A percentile compares a stretch with the other conserved stretches of the same genome.
phyloP scores from a whole-genome alignment of 1,140 invertebrate genomes.

The Leptinotarsa defecta region DNA sequence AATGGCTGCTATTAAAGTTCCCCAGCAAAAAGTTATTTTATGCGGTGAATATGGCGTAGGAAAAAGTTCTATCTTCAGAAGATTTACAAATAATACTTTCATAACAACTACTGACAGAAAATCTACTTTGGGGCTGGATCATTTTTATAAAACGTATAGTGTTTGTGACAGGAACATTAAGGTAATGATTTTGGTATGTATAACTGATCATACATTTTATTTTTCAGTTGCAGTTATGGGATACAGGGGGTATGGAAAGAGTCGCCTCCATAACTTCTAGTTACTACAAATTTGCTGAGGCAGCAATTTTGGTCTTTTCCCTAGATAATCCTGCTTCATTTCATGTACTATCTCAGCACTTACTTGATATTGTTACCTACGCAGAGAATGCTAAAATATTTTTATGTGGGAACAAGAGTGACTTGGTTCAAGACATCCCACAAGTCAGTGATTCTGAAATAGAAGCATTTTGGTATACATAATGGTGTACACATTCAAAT shows the following conservation, averaged over 20 bases:
- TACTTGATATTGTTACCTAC: constrained; percentile 88
- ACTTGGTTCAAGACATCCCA: constrained; percentile 72
- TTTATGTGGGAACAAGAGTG: constrained; percentile 88
- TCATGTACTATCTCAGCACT: constrained; percentile 87
- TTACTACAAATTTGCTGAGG: constrained; percentile 93
- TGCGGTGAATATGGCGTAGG: constrained; percentile 95
- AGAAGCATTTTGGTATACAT: constrained; percentile 79
- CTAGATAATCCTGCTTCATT: constrained; percentile 89
- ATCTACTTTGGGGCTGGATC: constrained; percentile 89
- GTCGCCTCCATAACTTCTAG: constrained; percentile 91
- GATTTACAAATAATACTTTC: constrained; percentile 89
- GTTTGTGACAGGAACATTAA: constrained; percentile 77
- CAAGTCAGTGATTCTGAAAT: constrained; percentile 87
- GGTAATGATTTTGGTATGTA: constrained; percentile 58
- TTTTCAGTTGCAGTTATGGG: constrained; percentile 86
- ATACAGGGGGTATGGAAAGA: constrained; percentile 92
- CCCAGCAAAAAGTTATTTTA: constrained; percentile 91
- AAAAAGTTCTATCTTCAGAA: constrained; percentile 89
- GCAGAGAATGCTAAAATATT: constrained; percentile 94
- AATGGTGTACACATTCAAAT: too few species aligned
- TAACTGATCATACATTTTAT: constrained; percentile 6
- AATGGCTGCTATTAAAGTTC: constrained; percentile 82
- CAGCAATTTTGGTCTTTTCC: constrained; percentile 87
- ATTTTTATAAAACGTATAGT: constrained; percentile 80
- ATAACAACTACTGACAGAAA: constrained; percentile 77